A percentile compares a stretch with the other conserved stretches of the same genome.
These are phyloP conservation scores for Dryoscopus gambensis DNA, from an alignment of 2,113 vertebrate genomes.

Conservation along the genomic window DNA sequence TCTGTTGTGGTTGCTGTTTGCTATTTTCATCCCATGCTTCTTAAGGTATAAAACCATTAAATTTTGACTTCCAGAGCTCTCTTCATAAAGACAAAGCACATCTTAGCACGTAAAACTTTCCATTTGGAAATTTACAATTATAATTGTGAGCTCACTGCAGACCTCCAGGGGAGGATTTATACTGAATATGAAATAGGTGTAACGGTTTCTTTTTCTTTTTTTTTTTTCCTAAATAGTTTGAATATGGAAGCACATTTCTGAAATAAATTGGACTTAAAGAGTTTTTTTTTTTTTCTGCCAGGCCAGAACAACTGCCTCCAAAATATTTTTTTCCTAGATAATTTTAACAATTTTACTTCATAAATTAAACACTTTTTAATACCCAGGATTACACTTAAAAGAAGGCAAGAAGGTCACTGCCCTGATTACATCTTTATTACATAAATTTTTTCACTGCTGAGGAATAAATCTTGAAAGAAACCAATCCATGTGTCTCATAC, in stretches of 20 bases:
- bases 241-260: neutral
- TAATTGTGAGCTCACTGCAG: constrained; percentile 13
- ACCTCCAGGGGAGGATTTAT: constrained; percentile 4
- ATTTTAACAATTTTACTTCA: neutral
- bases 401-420: neutral
- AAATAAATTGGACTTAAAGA: neutral
- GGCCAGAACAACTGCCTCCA: neutral
- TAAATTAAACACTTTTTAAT: neutral
- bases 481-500: neutral
- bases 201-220: neutral
- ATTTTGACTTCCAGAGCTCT: neutral
- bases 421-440: neutral
- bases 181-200: constrained; percentile 22
- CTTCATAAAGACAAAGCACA: neutral
- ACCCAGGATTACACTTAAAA: neutral
- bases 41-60: neutral
- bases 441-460: neutral
- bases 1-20: neutral
- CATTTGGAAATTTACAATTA: constrained; percentile 45
- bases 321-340: neutral
- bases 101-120: neutral
- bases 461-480: neutral
- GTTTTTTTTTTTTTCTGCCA: neutral
- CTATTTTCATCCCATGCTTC: neutral
- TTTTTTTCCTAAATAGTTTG: neutral